Percentiles rank a stretch among this genome's conserved stretches.
Conservation (phyloP, 2,888 invertebrate species). For the Patella ulyssiponensis region DNA sequence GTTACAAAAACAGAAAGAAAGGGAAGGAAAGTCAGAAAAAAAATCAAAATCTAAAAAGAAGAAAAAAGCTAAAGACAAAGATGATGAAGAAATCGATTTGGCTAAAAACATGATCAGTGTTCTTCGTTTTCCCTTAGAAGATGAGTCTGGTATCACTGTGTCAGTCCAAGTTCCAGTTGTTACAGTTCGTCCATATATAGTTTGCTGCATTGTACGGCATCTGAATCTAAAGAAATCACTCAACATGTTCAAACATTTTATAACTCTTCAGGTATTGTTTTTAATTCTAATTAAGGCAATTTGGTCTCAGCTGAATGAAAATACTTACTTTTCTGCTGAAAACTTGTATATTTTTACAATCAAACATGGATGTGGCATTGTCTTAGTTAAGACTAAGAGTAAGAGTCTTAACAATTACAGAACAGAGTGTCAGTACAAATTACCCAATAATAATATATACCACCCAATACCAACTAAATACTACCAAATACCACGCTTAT, state of each 20-base stretch:
- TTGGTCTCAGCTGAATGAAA: too few relatives aligned
- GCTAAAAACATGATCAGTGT: conserved; percentile 71
- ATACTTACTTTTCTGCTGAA: too few relatives aligned
- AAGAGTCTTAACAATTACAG: too few relatives aligned
- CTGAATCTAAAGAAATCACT: conserved; percentile 77
- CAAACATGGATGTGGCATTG: too few relatives aligned
- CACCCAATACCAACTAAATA: too few relatives aligned
- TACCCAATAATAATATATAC: too few relatives aligned
- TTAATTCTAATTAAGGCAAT: too few relatives aligned
- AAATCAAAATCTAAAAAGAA: conserved; percentile 53
- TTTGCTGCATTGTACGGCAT: conserved; percentile 81
- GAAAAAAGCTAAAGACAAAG: conserved; percentile 43
- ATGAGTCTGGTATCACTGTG: conserved; percentile 50
- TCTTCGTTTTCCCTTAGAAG: conserved; percentile 67
- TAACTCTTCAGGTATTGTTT: conserved; percentile 77
- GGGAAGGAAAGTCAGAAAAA: conserved; percentile 49
- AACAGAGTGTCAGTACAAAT: too few relatives aligned
- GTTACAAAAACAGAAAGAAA: conserved; percentile 54
- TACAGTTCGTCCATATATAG: conserved; percentile 80
- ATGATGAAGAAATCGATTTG: conserved; percentile 65
- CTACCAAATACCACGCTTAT: too few relatives aligned
- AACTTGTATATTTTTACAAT: too few relatives aligned
- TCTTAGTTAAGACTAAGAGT: too few relatives aligned
- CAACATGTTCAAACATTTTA: conserved; percentile 81
- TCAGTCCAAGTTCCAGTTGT: conserved; percentile 73